Evolutionary conservation across 1,140 invertebrate species (phyloP).

Genomic region (Cotesia chilonis): DNA sequence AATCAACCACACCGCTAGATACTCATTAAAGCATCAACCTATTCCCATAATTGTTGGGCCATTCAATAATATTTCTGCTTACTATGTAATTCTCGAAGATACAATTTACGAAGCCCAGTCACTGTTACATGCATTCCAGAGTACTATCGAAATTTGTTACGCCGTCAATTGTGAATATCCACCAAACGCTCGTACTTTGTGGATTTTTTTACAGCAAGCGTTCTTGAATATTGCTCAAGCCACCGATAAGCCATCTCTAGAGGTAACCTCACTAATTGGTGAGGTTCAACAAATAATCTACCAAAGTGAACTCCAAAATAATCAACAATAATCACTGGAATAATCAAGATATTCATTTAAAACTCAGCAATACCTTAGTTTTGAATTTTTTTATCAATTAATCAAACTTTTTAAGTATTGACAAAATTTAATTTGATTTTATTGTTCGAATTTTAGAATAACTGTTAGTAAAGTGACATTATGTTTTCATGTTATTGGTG

Average conservation of each 20-base stretch:
- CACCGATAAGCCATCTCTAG: slow-evolving; percentile 11
- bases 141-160: neutral
- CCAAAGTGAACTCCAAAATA: too few species aligned
- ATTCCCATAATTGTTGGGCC: slow-evolving; percentile 32
- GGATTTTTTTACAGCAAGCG: slow-evolving; percentile 19
- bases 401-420: too few species aligned
- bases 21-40: slow-evolving; percentile 18
- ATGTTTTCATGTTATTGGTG: slow-evolving; percentile 28
- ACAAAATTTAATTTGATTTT: neutral
- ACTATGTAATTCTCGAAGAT: slow-evolving; percentile 27
- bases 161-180: slow-evolving; percentile 24
- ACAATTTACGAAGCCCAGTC: slow-evolving; percentile 20
- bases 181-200: slow-evolving; percentile 1
- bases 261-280: slow-evolving; percentile 1
- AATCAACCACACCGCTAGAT: slow-evolving; percentile 3
- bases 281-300: neutral
- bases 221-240: slow-evolving; percentile 10
- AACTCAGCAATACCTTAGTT: too few species aligned
- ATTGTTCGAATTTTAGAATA: neutral
- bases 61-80: slow-evolving; percentile 22
- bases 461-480: neutral
- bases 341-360: too few species aligned
- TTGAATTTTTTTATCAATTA: too few species aligned
- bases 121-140: slow-evolving; percentile 21
- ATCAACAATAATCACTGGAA: too few species aligned